A percentile compares a stretch with the other conserved stretches of the same genome.
Conservation (phyloP, 1,140 invertebrate genomes). For the Colletes latitarsis region DNA sequence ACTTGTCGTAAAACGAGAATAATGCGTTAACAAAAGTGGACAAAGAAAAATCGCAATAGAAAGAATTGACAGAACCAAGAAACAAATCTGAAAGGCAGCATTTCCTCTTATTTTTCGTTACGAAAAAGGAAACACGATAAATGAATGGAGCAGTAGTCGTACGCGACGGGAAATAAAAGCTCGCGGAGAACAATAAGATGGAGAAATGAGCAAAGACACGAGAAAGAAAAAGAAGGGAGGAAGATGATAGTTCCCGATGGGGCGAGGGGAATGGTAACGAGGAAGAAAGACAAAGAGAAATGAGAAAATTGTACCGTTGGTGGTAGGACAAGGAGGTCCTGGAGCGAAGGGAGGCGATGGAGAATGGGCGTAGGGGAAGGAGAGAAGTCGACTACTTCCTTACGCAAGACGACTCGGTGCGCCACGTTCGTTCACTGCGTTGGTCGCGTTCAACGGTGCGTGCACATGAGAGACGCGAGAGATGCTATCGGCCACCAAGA, state of each 20-base stretch:
- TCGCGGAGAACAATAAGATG: neutral
- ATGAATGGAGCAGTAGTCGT: neutral
- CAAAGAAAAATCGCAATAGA: too few relatives aligned
- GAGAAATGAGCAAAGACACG: neutral
- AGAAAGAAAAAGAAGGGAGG: neutral
- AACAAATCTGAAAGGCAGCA: too few relatives aligned
- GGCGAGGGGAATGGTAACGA: slow-evolving; percentile 16
- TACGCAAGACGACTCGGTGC: slow-evolving; percentile 68
- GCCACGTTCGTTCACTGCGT: slow-evolving; percentile 52
- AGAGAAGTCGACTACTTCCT: slow-evolving; percentile 65
- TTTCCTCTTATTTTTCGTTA: too few relatives aligned
- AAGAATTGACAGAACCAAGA: too few relatives aligned
- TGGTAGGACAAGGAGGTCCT: neutral
- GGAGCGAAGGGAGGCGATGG: neutral
- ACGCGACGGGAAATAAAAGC: slow-evolving; percentile 14
- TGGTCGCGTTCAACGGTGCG: slow-evolving; percentile 72
- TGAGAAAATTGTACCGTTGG: neutral
- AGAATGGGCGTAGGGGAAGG: slow-evolving; percentile 19
- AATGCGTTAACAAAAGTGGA: too few relatives aligned
- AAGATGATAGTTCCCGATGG: neutral
- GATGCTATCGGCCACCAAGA: slow-evolving; percentile 77
- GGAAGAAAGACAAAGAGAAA: neutral
- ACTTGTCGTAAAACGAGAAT: too few relatives aligned
- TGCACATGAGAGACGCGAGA: slow-evolving; percentile 72
- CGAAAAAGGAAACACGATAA: too few relatives aligned